Percentiles rank a stretch among this genome's conserved stretches.
These are phyloP conservation scores for Papilio dardanus DNA, from an alignment of 1,140 invertebrate genomes.

Conservation along the genomic window DNA sequence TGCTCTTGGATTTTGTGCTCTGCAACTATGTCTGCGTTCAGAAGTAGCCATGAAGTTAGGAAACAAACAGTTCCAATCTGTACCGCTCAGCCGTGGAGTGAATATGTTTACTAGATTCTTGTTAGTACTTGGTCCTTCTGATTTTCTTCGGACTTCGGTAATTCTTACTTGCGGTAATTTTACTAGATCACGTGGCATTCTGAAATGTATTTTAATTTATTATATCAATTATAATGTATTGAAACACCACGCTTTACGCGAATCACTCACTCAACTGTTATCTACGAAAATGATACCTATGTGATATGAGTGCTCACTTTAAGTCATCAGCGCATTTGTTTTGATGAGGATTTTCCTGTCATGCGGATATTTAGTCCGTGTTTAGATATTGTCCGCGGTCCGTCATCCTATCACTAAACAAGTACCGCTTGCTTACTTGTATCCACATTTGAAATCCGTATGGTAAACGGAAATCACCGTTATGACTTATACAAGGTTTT, in stretches of 20 bases:
- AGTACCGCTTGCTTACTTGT: neutral
- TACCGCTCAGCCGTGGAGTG: neutral
- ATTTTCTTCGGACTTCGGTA: neutral
- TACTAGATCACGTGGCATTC: neutral
- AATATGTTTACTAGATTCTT: neutral
- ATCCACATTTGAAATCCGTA: neutral
- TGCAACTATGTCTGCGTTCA: neutral
- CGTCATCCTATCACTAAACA: neutral
- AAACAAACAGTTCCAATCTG: slow-evolving; percentile 2
- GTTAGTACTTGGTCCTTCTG: neutral
- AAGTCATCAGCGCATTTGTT: slow-evolving; percentile 8
- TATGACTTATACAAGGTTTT: neutral
- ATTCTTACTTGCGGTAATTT: neutral
- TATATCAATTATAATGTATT: neutral
- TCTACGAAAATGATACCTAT: slow-evolving; percentile 15
- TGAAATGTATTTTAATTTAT: neutral
- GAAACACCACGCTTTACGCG: neutral
- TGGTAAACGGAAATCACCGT: neutral
- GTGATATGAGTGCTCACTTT: neutral
- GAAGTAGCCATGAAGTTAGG: neutral
- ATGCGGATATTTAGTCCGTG: neutral
- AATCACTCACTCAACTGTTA: slow-evolving; percentile 12
- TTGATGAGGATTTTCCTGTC: slow-evolving; percentile 12
- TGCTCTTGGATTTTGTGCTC: neutral
- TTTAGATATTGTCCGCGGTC: neutral